These are phyloP conservation scores for Triplophysa siluroides DNA, from an alignment of 2,113 vertebrate genomes.

Conservation along the genomic window DNA sequence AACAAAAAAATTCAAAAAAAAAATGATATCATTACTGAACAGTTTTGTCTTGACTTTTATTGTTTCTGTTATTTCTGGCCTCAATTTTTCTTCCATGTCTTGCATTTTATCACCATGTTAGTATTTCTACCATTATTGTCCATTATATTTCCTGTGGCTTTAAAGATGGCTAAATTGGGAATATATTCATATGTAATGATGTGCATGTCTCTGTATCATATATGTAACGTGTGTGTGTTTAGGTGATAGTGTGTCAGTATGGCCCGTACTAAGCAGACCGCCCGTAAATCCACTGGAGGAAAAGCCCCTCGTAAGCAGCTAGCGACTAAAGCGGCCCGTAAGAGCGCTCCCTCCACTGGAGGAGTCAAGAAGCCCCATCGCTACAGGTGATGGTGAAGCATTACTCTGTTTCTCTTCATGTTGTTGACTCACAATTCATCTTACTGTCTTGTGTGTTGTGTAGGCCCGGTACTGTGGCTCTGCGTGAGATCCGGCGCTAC, in stretches of 20 bases:
- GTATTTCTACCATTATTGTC: no score
- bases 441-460: background rate
- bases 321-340: slow-evolving; percentile 87
- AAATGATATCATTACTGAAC: no score
- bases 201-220: background rate
- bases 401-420: background rate
- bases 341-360: slow-evolving; percentile 87
- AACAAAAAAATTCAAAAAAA: no score
- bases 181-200: background rate
- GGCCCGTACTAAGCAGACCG: slow-evolving; percentile 91
- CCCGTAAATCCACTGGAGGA: slow-evolving; percentile 88
- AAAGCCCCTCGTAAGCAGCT: slow-evolving; percentile 90
- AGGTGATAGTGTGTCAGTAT: slow-evolving; percentile 71
- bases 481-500: slow-evolving; percentile 83
- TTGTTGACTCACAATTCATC: background rate
- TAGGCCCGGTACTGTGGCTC: slow-evolving; percentile 80
- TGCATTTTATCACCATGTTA: no score
- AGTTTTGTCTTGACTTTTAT: no score
- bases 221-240: slow-evolving; percentile 3
- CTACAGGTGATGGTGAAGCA: slow-evolving; percentile 75
- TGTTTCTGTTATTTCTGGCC: no score
- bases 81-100: no score
- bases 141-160: no score
- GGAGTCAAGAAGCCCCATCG: slow-evolving; percentile 91
- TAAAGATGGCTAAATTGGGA: no score